phyloP scores from a whole-genome alignment of 2,888 invertebrate genomes.

The Noctua fimbriata region DNA sequence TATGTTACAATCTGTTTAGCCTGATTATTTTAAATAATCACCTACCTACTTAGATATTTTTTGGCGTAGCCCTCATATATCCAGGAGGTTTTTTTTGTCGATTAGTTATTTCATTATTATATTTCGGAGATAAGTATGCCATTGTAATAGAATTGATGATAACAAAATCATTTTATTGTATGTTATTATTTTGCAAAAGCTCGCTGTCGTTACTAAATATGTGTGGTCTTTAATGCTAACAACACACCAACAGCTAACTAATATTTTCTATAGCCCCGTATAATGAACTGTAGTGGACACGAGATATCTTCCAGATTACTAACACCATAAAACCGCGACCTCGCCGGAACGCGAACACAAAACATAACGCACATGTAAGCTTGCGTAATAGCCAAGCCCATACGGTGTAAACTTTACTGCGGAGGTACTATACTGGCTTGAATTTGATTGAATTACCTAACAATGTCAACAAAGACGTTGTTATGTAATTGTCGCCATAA shows the following conservation, averaged over 20 bases:
- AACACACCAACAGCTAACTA: not conserved
- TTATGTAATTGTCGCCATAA: constrained; percentile 27
- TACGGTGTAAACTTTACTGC: constrained; percentile 47
- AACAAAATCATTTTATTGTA: not conserved
- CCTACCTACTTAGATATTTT: not conserved
- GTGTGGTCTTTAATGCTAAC: not conserved
- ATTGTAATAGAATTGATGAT: not conserved
- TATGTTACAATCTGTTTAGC: constrained; percentile 3
- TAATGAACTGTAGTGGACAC: constrained; percentile 50
- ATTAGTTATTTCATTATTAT: not conserved
- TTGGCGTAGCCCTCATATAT: not conserved
- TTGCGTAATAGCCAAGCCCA: constrained; percentile 59
- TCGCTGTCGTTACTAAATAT: not conserved
- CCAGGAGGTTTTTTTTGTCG: not conserved
- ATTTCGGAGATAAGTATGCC: not conserved
- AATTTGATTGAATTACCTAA: constrained; percentile 44
- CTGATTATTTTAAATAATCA: not conserved
- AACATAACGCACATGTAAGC: constrained; percentile 33
- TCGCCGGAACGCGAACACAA: constrained; percentile 53
- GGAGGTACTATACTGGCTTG: not conserved
- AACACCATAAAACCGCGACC: constrained; percentile 58
- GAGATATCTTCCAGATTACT: constrained; percentile 48
- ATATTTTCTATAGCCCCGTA: not conserved
- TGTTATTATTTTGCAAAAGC: not conserved
- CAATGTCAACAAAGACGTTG: constrained; percentile 43